phyloP scores from a whole-genome alignment of 1,140 invertebrate genomes.

The Varroa destructor region DNA sequence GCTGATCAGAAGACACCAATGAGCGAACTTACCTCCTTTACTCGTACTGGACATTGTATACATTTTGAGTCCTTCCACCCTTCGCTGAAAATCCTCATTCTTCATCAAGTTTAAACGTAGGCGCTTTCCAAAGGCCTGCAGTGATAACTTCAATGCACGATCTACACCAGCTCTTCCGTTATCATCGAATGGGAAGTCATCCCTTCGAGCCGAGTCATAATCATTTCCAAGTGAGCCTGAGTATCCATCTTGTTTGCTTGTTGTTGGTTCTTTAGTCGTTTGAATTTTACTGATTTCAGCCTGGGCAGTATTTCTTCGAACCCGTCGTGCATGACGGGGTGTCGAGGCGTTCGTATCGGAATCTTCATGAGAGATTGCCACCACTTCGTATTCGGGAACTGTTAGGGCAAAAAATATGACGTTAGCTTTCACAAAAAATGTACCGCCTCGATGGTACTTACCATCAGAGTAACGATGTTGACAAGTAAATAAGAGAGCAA shows the following conservation, averaged over 20 bases:
- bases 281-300: neutral
- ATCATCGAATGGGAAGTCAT: neutral
- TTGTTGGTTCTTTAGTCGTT: neutral
- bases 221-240: neutral
- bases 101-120: constrained; percentile 54
- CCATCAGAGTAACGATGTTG: no score
- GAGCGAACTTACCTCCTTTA: constrained; percentile 45
- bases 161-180: neutral
- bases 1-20: no score
- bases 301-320: neutral
- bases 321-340: neutral
- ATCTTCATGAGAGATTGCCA: constrained; percentile 39
- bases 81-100: constrained; percentile 42
- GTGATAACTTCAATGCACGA: neutral
- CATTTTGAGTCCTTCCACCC: constrained; percentile 49
- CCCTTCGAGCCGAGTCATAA: neutral
- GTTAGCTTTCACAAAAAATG: neutral
- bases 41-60: constrained; percentile 55
- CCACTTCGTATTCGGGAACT: constrained; percentile 56
- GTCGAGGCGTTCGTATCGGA: constrained; percentile 5
- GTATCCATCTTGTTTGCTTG: constrained; percentile 34
- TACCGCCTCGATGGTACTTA: no score
- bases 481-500: no score
- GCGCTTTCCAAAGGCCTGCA: constrained; percentile 36
- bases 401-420: neutral